phyloP scores from a whole-genome alignment of 2,797 vertebrate genomes.

The Peromyscus aztecus region DNA sequence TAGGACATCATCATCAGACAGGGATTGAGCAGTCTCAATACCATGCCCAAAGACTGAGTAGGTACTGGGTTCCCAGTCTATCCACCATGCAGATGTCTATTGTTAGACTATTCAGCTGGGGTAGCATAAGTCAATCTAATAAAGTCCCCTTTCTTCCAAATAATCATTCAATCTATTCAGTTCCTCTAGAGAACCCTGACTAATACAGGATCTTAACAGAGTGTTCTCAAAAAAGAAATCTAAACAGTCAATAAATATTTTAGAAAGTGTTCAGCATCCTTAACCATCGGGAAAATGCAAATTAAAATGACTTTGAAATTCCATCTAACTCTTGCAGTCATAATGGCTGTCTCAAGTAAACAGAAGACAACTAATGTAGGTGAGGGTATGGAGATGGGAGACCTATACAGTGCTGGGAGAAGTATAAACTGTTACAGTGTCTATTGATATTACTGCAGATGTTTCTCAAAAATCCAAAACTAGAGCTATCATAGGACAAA shows the following conservation, averaged over 20 bases:
- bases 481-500: background rate
- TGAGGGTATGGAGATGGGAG: background rate
- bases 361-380: background rate
- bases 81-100: background rate
- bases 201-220: background rate
- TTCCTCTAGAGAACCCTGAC: background rate
- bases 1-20: background rate
- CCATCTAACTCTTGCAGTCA: background rate
- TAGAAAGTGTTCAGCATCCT: background rate
- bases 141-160: background rate
- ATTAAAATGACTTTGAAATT: background rate
- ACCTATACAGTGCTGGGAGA: background rate
- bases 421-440: background rate
- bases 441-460: background rate
- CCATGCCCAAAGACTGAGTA: background rate
- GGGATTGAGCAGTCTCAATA: rapidly evolving
- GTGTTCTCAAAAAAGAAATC: background rate
- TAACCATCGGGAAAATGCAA: background rate
- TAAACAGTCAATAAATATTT: background rate
- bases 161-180: background rate
- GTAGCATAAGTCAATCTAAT: background rate
- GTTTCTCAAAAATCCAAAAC: background rate
- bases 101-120: background rate
- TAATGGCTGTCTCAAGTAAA: background rate
- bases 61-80: background rate